phyloP scores from a whole-genome alignment of 1,140 invertebrate genomes.

The Drosophila takahashii region DNA sequence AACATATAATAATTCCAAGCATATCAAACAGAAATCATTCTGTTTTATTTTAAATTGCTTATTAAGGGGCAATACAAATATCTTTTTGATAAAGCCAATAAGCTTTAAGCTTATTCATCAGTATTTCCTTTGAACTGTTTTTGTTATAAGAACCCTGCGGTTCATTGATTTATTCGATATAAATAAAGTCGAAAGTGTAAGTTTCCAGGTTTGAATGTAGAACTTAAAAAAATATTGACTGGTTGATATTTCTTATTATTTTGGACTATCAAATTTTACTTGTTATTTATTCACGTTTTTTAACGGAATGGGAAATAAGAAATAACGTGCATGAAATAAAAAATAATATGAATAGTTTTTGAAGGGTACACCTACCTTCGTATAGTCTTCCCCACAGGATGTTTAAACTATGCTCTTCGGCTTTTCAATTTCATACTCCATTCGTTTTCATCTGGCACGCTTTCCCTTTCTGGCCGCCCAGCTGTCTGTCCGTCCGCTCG shows the following conservation, averaged over 20 bases:
- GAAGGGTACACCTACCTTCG: neutral
- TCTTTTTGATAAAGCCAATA: neutral
- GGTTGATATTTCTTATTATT: too few relatives aligned
- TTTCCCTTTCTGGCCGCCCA: conserved; percentile 29
- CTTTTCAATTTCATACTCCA: conserved; percentile 82
- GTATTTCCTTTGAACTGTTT: neutral
- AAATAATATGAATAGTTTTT: neutral
- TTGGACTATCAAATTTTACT: too few relatives aligned
- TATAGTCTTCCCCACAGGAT: neutral
- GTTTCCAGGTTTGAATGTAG: too few relatives aligned
- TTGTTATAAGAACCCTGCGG: neutral
- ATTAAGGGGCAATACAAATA: too few relatives aligned
- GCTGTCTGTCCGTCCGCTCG: conserved; percentile 10
- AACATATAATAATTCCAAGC: conserved; percentile 20
- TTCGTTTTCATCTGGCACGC: conserved; percentile 65
- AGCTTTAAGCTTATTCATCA: neutral
- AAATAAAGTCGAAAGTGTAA: neutral
- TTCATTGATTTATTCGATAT: neutral
- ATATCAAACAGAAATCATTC: conserved; percentile 29
- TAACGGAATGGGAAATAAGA: too few relatives aligned
- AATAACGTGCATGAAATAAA: too few relatives aligned
- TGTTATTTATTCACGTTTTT: too few relatives aligned
- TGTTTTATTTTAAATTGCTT: neutral
- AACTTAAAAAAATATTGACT: too few relatives aligned
- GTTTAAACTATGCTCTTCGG: conserved; percentile 49